Conservation (phyloP, 2,888 invertebrate species). For the Aricia artaxerxes region DNA sequence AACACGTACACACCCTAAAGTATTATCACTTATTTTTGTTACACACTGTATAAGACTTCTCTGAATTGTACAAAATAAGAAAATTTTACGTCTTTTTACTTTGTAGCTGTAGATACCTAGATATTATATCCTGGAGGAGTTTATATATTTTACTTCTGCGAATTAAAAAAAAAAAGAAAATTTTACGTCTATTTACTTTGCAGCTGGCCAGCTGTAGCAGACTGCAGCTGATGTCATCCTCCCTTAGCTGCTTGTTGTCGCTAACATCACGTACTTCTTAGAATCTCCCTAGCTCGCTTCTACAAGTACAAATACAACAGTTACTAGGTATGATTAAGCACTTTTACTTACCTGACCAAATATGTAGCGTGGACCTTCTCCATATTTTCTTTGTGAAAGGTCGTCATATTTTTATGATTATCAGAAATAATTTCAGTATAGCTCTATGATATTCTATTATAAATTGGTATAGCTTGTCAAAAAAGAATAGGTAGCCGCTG, state of each 20-base stretch:
- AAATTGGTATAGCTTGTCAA: no score
- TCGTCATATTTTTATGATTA: neutral
- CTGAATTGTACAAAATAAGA: neutral
- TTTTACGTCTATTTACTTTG: no score
- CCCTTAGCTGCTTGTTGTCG: neutral
- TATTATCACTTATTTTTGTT: no score
- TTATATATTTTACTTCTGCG: neutral
- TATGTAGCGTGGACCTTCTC: neutral
- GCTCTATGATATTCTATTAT: no score
- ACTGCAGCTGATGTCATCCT: constrained; percentile 2
- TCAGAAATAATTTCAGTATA: neutral
- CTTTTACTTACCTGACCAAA: neutral
- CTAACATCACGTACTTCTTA: constrained; percentile 17
- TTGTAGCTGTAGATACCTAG: no score
- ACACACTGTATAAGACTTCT: no score
- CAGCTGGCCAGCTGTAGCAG: no score
- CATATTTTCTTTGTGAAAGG: neutral
- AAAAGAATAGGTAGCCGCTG: no score
- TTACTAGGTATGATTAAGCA: neutral
- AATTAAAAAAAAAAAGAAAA: no score
- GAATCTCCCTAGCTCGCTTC: constrained; percentile 16
- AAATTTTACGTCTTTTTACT: neutral
- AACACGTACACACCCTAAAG: no score
- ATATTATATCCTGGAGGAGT: no score
- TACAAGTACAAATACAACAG: neutral